Evolutionary conservation across 2,113 vertebrate species (phyloP), one percentile per base, ranked within the genome.

Genomic region (Paramisgurnus dabryanus): DNA sequence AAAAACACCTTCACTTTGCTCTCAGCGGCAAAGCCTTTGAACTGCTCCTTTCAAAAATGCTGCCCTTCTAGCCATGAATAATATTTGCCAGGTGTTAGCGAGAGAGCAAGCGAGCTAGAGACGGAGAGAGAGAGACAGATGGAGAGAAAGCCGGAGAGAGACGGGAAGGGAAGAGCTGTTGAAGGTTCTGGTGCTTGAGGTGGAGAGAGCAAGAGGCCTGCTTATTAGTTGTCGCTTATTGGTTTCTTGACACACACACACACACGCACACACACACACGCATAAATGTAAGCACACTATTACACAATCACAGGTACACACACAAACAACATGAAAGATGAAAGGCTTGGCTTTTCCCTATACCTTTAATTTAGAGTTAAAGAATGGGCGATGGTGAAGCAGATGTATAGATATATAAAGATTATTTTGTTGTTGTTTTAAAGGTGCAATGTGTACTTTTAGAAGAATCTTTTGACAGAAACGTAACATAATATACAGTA

Each of bases 341-440:
- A 93, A 93, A 93, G 92, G 88, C 90, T 89, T 89, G 88, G 91
- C 88, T 92, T 89, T 89, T 91, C 89, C 88, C 89, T 91, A 90
- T 91, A 92, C 90, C 92, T 92, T 93, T 93, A 91, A 93, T 93
- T 93, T 92, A 89, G 91, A 91, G 90, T 89, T 93, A 89, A 93
- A 93, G n/a, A 64, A 92, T 89, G 91, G 89, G 88, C 88, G 89
- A 89, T 90, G 90, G 34, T 86, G 86, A 93, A 90, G 88, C 87
- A 88, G 79, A 89, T 89, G 89, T 92, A 92, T 92, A 91, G 92
- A 93, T 8, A 47, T 91, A 93, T 93, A 89, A 90, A 92, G 85
- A 89, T 34, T 34, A 34, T 34, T 34, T 34, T 34, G 27, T 34
- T 34, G 27, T 34, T 34, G 27, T 34, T 34, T 34, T 34, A 34